Percentiles rank a stretch among this genome's conserved stretches.
phyloP scores from a whole-genome alignment of 2,888 invertebrate genomes.

The Chirona hameri region DNA sequence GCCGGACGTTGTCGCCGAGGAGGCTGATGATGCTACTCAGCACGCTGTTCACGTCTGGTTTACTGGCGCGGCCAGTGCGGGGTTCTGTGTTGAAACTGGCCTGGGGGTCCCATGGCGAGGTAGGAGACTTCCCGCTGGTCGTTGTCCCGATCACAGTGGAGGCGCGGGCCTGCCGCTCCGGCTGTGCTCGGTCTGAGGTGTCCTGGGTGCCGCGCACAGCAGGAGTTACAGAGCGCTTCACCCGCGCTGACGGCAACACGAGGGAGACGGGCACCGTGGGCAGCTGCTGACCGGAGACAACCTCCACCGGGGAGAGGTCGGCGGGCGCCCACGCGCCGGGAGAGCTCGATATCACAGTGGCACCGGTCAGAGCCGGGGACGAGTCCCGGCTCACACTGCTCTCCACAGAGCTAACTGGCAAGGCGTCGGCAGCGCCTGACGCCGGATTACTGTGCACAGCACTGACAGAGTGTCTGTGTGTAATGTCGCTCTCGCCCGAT shows the following conservation, averaged over 20 bases:
- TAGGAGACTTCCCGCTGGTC: not conserved
- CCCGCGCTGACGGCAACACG: not conserved
- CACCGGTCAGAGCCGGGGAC: not conserved
- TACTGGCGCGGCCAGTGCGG: not conserved
- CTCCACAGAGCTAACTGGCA: not conserved
- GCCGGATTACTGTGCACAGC: not conserved
- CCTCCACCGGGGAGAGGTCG: not conserved
- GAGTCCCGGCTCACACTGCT: not conserved
- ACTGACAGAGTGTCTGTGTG: not conserved
- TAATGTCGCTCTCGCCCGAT: not conserved
- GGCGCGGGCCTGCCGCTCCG: not conserved
- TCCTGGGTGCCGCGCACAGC: not conserved
- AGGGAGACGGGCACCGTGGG: not conserved
- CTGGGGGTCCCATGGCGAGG: not conserved
- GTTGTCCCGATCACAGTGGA: not conserved
- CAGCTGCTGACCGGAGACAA: not conserved
- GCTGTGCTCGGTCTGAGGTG: not conserved
- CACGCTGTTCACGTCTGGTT: conserved; percentile 6
- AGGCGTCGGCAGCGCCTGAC: not conserved
- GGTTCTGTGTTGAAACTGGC: not conserved
- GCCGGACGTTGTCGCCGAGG: conserved; percentile 12
- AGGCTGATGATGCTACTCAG: conserved; percentile 28
- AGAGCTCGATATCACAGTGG: not conserved
- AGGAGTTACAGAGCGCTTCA: not conserved
- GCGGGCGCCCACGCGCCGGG: not conserved